A percentile compares a stretch with the other conserved stretches of the same genome.
phyloP scores from a whole-genome alignment of 2,113 vertebrate species.

The Erpornis zantholeuca region DNA sequence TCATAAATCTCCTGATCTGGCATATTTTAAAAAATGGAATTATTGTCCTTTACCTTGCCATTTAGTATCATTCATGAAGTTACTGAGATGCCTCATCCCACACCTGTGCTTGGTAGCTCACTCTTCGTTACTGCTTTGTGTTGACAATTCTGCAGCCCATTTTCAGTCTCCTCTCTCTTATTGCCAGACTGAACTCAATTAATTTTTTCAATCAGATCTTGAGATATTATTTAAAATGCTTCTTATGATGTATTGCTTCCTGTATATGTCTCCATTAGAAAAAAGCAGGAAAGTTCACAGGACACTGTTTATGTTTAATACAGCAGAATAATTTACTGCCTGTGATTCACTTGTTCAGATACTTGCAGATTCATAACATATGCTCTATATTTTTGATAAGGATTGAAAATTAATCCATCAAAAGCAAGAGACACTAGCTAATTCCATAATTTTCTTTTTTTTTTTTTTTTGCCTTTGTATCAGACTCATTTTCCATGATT shows the following conservation, averaged over 20 bases:
- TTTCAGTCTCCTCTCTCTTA: neutral
- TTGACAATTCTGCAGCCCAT: neutral
- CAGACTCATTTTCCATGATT: neutral
- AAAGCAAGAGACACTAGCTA: neutral
- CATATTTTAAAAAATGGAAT: neutral
- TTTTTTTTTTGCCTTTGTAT: neutral
- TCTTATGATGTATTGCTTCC: neutral
- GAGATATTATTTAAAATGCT: neutral
- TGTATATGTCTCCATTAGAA: neutral
- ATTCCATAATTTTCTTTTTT: neutral
- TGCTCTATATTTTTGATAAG: neutral
- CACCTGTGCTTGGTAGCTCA: neutral
- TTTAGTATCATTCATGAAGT: neutral
- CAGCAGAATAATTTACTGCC: neutral
- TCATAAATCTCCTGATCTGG: neutral
- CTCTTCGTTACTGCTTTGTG: neutral
- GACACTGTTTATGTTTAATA: neutral
- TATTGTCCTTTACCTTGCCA: constrained; percentile 18
- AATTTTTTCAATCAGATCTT: neutral
- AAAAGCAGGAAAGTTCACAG: neutral
- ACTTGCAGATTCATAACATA: neutral
- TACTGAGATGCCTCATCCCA: neutral
- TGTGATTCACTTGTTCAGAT: neutral
- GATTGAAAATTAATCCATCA: neutral
- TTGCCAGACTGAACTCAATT: neutral